A percentile compares a stretch with the other conserved stretches of the same genome.
Conservation (phyloP, 2,888 invertebrate genomes). For the Ornithoptera alexandrae region DNA sequence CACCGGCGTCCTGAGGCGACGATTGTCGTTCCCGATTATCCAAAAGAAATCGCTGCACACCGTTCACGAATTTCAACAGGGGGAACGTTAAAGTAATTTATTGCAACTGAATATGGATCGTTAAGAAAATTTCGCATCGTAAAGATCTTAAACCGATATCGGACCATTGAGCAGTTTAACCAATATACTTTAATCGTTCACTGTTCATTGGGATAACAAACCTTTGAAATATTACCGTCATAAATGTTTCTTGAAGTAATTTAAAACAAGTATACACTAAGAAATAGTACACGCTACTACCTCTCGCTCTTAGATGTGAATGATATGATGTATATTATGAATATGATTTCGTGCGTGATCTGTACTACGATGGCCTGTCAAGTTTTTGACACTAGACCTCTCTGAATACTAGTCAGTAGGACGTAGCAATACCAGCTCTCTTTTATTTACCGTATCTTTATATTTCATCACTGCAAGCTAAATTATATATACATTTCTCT, state of each 20-base stretch:
- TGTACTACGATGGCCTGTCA: conserved; percentile 9
- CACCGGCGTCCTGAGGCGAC: conserved; percentile 20
- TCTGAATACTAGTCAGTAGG: conserved; percentile 4
- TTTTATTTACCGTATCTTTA: background rate
- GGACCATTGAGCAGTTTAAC: conserved; percentile 17
- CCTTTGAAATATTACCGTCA: conserved; percentile 21
- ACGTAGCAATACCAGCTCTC: background rate
- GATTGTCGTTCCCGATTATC: conserved; percentile 26
- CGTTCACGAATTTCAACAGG: conserved; percentile 26
- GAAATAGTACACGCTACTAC: background rate
- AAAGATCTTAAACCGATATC: conserved; percentile 25
- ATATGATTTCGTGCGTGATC: conserved; percentile 10
- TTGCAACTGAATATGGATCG: conserved; percentile 26
- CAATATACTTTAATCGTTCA: conserved; percentile 13
- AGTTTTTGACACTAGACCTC: conserved; percentile 10
- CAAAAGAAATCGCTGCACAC: conserved; percentile 22
- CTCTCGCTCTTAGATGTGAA: background rate
- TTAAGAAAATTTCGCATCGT: conserved; percentile 28
- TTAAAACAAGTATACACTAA: background rate
- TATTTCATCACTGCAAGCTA: background rate
- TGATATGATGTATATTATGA: conserved; percentile 13
- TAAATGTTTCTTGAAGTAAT: conserved; percentile 11
- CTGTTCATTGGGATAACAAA: conserved; percentile 20
- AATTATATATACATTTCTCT: background rate
- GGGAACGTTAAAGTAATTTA: conserved; percentile 25